Percentiles rank a stretch among this genome's conserved stretches.
phyloP scores from a whole-genome alignment of 1,140 invertebrate species.

The fruit fly (Drosophila melanogaster) region Release_6_plus_ISO1_MT NT_033777.3:23658501-23659000 shows the following conservation, averaged over 20 bases:
- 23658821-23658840: slow-evolving; percentile 38
- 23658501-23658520: slow-evolving; percentile 53
- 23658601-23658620: neutral
- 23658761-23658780: slow-evolving; percentile 31
- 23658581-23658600: slow-evolving; percentile 22
- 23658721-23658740: slow-evolving; percentile 19
- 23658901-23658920: slow-evolving; percentile 41
- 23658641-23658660: neutral
- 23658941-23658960: slow-evolving; percentile 5
- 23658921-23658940: neutral
- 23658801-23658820: slow-evolving; percentile 29
- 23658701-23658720: slow-evolving; percentile 1
- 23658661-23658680: slow-evolving; percentile 2
- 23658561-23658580: slow-evolving; percentile 2
- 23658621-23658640: slow-evolving; percentile 13
- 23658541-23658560: slow-evolving; percentile 23
- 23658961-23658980: slow-evolving; percentile 2
- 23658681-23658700: neutral
- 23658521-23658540: slow-evolving; percentile 21
- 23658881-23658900: slow-evolving; percentile 38
- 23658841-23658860: slow-evolving; percentile 57
- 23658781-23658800: slow-evolving; percentile 22
- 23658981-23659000: slow-evolving; percentile 27
- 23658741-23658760: slow-evolving; percentile 6
- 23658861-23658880: slow-evolving; percentile 52